Evolutionary conservation across 2,797 vertebrate species (phyloP).

Genomic region (Myotis vivesi): DNA sequence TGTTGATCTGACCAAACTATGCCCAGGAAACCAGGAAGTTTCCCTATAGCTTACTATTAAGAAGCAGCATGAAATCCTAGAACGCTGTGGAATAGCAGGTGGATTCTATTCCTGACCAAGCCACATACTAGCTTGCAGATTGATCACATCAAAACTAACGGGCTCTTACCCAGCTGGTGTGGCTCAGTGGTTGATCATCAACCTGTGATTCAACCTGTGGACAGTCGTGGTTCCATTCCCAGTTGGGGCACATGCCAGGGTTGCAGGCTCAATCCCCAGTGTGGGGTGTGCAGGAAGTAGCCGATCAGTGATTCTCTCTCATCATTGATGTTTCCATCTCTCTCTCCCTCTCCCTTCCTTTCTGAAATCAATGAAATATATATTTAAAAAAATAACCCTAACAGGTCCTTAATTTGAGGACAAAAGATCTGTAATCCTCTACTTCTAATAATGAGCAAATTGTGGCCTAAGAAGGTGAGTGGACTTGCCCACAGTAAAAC

Average conservation of each 20-base stretch:
- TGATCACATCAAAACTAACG: not conserved
- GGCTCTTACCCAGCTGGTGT: not conserved
- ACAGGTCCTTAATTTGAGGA: not conserved
- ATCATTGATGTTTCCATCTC: too few species aligned
- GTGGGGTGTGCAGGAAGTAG: too few species aligned
- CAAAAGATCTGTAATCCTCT: not conserved
- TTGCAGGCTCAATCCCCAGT: too few species aligned
- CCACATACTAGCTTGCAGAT: not conserved
- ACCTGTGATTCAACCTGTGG: too few species aligned
- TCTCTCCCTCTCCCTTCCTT: too few species aligned
- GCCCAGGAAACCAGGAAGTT: not conserved
- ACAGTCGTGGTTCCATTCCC: too few species aligned
- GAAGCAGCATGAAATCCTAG: not conserved
- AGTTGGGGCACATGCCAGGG: too few species aligned
- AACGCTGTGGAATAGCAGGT: not conserved
- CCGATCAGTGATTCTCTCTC: too few species aligned
- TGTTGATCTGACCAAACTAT: constrained; percentile 1
- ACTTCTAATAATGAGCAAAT: constrained; percentile 22
- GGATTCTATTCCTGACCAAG: not conserved
- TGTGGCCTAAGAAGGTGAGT: not conserved
- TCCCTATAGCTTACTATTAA: not conserved
- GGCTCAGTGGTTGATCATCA: too few species aligned
- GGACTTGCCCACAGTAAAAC: constrained; percentile 10
- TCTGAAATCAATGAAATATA: too few species aligned
- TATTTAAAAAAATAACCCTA: too few species aligned